Base-by-base conservation (phyloP, 2,797 vertebrate species). In the Argentina silus region DNA sequence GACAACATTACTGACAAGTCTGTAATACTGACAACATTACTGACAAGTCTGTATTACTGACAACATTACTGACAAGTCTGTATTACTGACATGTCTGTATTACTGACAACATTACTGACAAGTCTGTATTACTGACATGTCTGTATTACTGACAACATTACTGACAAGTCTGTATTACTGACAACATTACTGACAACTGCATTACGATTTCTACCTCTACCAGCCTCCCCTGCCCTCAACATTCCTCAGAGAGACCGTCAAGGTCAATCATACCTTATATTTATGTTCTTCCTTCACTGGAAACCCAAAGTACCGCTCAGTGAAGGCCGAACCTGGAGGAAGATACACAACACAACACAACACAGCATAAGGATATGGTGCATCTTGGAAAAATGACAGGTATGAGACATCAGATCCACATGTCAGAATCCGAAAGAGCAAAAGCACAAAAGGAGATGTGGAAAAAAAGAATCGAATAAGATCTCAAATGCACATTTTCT, bases 271-370 rank as follows among this genome's bases (percentile, higher is more conserved):
- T 78, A 94, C 92, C 73, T 92, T 76, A 65, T 88, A 90, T 78
- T 86, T 90, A 27, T 74, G 62, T 19, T 88, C 85, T 12, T 82
- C 81, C 59, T 78, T 88, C 0, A 67, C 44, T 6, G 87, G 80
- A 17, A 72, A 88, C 51, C 90, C 90, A 73, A 93, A 93, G 78
- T 91, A 92, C 67, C 85, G 87, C 81, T 94, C 93, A 0, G 86
- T 69, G 47, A 86, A 73, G n/a, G 89, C 84, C 0, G 93, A 94
- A 12, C 86, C 92, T 94, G 76, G 36, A 59, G 4, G 48, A 48
- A 75, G 14, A 11, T 50, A 78, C 44, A 78, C 62, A 78, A 59
- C 6, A 70, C 72, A 73, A 53, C 42, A 17, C 4, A 66, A 57
- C 10, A 14, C 43, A 19, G 61, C 19, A 27, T 3, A 7, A 17